Evolutionary conservation across 2,113 vertebrate species (phyloP).

Genomic region (Oriolus oriolus): DNA sequence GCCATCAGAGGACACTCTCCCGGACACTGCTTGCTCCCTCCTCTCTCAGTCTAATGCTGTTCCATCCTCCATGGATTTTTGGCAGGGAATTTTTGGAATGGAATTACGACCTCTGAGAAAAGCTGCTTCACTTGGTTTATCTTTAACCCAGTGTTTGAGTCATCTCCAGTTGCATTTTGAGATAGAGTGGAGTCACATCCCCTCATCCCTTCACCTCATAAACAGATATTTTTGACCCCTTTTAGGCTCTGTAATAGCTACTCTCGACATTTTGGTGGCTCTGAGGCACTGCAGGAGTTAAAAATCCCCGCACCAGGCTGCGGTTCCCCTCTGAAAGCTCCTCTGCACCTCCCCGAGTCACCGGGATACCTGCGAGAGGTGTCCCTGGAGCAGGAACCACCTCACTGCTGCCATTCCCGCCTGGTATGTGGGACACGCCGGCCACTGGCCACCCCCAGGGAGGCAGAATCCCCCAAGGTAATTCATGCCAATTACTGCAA

Average conservation of each 20-base stretch:
- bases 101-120: not conserved
- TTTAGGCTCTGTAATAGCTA: not conserved
- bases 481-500: slow-evolving; percentile 47
- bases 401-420: not conserved
- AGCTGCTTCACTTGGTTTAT: not conserved
- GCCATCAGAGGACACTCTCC: not conserved
- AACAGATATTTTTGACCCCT: not conserved
- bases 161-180: not conserved
- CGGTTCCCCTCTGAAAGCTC: not conserved
- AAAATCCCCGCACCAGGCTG: not conserved
- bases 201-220: not conserved
- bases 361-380: not conserved
- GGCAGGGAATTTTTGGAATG: not conserved
- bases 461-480: not conserved
- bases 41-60: not conserved
- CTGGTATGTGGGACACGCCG: fast-evolving
- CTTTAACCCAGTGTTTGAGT: not conserved
- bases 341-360: not conserved
- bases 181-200: fast-evolving
- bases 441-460: not conserved
- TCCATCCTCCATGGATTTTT: not conserved
- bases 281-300: not conserved
- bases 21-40: not conserved
- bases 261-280: not conserved
- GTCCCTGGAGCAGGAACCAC: not conserved